These are phyloP conservation scores for Ganaspis brasiliensis DNA, from an alignment of 2,888 invertebrate species.

Conservation along the genomic window DNA sequence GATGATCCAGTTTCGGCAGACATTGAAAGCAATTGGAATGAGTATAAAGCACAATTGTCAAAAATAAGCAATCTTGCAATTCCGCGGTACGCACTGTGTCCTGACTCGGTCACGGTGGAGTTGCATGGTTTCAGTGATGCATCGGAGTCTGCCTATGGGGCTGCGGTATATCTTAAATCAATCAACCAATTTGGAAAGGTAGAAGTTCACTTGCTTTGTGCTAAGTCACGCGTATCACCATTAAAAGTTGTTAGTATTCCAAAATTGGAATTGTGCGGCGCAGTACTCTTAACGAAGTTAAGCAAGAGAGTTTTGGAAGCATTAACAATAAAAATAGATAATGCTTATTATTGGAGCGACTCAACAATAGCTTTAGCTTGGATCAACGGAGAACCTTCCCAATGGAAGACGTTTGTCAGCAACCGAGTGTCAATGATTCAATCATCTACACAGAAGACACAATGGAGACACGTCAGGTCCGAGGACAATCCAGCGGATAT, in stretches of 20 bases:
- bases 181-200: neutral
- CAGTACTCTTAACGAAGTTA: neutral
- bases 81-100: constrained; percentile 1
- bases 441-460: no score
- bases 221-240: constrained; percentile 5
- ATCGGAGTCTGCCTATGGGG: constrained; percentile 35
- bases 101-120: constrained; percentile 16
- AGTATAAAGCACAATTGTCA: neutral
- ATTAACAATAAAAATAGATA: neutral
- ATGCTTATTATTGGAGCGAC: constrained; percentile 60
- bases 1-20: constrained; percentile 30
- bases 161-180: constrained; percentile 27
- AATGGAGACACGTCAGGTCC: no score
- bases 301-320: neutral
- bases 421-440: no score
- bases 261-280: constrained; percentile 2
- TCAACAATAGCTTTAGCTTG: constrained; percentile 62
- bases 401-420: constrained; percentile 48
- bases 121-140: no score
- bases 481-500: no score
- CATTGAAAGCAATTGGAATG: neutral
- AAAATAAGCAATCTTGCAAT: constrained; percentile 10
- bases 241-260: neutral
- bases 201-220: neutral
- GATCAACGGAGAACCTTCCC: constrained; percentile 54